These are phyloP conservation scores for Apamea monoglypha DNA, from an alignment of 2,888 invertebrate genomes.

Conservation along the genomic window DNA sequence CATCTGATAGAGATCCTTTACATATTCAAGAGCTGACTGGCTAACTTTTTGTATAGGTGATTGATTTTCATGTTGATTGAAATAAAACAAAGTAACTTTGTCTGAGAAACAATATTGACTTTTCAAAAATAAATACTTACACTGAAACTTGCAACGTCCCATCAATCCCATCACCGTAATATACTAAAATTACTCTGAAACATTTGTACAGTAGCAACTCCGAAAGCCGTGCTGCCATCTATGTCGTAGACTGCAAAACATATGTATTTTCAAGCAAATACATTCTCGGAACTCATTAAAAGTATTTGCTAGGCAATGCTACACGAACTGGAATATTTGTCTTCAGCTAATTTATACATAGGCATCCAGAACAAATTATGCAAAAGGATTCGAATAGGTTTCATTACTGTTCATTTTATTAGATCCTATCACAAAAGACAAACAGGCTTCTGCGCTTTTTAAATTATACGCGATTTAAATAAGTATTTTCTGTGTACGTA, in stretches of 20 bases:
- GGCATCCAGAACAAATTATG: conserved; percentile 60
- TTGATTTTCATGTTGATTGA: conserved; percentile 22
- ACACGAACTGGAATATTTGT: conserved; percentile 53
- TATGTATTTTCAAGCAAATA: conserved; percentile 39
- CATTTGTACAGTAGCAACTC: conserved; percentile 7
- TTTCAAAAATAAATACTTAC: conserved; percentile 20
- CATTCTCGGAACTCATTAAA: conserved; percentile 58
- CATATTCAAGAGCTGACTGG: conserved; percentile 10
- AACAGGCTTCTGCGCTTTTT: conserved; percentile 43
- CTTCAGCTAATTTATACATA: conserved; percentile 59
- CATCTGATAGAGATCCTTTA: background rate
- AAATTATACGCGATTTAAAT: conserved; percentile 57
- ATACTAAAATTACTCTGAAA: conserved; percentile 28
- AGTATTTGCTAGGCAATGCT: conserved; percentile 43
- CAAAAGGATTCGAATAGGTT: conserved; percentile 61
- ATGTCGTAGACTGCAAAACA: conserved; percentile 32
- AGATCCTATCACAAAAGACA: conserved; percentile 59
- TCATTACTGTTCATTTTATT: conserved; percentile 53
- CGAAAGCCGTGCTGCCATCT: conserved; percentile 45
- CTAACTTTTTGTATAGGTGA: conserved; percentile 5
- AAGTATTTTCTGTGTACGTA: conserved; percentile 44
- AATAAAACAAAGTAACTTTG: conserved; percentile 24
- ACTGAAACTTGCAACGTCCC: conserved; percentile 8
- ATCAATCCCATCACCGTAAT: conserved; percentile 4
- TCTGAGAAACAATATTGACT: background rate